These are phyloP conservation scores for Nasua narica DNA, from an alignment of 2,797 vertebrate species.

Conservation along the genomic window DNA sequence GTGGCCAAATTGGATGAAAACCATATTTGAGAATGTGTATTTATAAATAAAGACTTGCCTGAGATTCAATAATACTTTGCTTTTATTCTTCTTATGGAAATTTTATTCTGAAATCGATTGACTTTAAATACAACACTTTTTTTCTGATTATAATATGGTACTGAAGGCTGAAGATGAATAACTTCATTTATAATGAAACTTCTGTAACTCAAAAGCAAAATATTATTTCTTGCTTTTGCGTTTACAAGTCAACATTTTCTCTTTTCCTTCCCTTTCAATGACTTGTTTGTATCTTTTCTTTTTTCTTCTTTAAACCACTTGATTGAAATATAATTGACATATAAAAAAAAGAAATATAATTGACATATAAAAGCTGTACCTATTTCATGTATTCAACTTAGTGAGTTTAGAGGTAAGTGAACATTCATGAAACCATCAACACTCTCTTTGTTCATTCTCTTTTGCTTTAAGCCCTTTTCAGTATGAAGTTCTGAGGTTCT, in stretches of 20 bases:
- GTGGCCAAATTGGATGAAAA: slow-evolving; percentile 21
- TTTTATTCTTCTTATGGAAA: slow-evolving; percentile 1
- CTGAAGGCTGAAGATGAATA: not conserved
- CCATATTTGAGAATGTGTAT: not conserved
- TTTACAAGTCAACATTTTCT: not conserved
- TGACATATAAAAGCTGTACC: not conserved
- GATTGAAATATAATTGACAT: not conserved
- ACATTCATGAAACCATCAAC: not conserved
- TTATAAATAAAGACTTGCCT: not conserved
- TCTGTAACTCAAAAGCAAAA: not conserved
- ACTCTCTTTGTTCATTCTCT: not conserved
- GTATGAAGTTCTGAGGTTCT: not conserved
- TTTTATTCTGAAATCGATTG: not conserved
- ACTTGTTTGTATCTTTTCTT: not conserved
- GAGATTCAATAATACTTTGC: not conserved
- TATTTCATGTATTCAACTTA: not conserved
- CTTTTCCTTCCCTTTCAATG: not conserved
- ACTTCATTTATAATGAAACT: slow-evolving; percentile 38
- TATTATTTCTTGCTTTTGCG: not conserved
- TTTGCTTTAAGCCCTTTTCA: not conserved
- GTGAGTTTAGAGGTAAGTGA: not conserved
- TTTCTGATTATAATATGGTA: not conserved
- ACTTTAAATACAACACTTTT: slow-evolving; percentile 13
- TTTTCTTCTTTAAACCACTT: not conserved
- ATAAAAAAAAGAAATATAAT: not conserved